Evolutionary conservation across 2,797 vertebrate species (phyloP).

Genomic region (Anomalospiza imberbis): DNA sequence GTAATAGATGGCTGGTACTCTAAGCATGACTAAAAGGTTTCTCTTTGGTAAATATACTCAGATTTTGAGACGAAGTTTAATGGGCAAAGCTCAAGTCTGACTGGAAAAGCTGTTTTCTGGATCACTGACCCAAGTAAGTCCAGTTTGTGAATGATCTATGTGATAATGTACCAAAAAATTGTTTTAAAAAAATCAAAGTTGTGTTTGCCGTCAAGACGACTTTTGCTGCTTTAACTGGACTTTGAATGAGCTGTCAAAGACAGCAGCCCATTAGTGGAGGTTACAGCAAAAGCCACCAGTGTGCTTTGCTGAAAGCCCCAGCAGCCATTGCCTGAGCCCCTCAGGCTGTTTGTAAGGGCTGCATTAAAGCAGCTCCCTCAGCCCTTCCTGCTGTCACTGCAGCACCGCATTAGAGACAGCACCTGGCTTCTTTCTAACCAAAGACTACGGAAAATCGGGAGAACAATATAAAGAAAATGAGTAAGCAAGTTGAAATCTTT

Average conservation of each 20-base stretch:
- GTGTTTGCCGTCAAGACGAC: background rate
- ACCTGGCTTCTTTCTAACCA: background rate
- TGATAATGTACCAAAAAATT: background rate
- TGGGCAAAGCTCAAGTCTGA: background rate
- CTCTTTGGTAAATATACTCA: background rate
- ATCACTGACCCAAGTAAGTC: background rate
- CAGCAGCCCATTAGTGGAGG: background rate
- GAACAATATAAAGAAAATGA: background rate
- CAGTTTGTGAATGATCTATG: background rate
- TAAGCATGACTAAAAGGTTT: background rate
- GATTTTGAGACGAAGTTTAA: slow-evolving; percentile 1
- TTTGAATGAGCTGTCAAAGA: background rate
- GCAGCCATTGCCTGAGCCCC: background rate
- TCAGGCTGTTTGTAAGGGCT: background rate
- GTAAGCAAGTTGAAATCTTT: background rate
- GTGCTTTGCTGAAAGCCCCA: background rate
- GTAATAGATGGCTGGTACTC: background rate
- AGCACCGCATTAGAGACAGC: background rate
- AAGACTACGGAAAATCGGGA: background rate
- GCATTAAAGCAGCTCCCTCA: background rate
- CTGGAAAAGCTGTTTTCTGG: background rate
- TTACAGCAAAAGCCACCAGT: background rate
- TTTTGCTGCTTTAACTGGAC: background rate
- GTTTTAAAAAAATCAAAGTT: background rate
- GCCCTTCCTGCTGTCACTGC: background rate